These are phyloP conservation scores for Corvus cornix DNA, from an alignment of 2,113 vertebrate species.

Conservation along the genomic window DNA sequence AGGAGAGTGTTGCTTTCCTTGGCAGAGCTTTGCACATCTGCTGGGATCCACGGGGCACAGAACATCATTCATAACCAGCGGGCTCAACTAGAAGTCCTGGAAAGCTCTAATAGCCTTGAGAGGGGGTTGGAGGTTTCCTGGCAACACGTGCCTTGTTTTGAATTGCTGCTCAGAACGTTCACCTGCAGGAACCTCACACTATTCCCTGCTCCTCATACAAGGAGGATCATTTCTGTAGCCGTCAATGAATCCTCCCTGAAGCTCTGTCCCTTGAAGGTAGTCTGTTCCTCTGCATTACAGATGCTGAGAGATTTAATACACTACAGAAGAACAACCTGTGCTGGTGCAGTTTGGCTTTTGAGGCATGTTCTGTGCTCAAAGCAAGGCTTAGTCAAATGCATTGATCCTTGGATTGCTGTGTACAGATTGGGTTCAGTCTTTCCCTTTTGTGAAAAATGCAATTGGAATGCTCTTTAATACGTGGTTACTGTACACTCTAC, in stretches of 20 bases:
- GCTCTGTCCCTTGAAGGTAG: not conserved
- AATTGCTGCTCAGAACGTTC: not conserved
- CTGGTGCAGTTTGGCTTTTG: not conserved
- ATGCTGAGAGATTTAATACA: not conserved
- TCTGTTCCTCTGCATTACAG: not conserved
- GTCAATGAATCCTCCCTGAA: not conserved
- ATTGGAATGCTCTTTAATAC: not conserved
- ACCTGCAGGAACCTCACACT: not conserved
- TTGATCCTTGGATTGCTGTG: not conserved
- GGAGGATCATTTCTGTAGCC: not conserved
- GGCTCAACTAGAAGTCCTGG: not conserved
- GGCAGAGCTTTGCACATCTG: not conserved
- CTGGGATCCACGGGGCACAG: fast-evolving
- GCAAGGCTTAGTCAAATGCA: not conserved
- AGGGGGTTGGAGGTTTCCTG: not conserved
- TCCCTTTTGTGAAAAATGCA: not conserved
- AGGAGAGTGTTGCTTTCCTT: not conserved
- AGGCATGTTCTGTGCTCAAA: not conserved
- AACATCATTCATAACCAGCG: not conserved
- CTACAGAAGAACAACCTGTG: not conserved
- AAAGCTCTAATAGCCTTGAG: not conserved
- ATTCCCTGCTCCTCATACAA: fast-evolving
- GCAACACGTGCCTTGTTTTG: not conserved
- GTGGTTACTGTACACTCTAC: not conserved
- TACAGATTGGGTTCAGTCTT: not conserved